A percentile compares a stretch with the other conserved stretches of the same genome.
phyloP scores from a whole-genome alignment of 2,797 vertebrate species.

The Decapterus maruadsi region DNA sequence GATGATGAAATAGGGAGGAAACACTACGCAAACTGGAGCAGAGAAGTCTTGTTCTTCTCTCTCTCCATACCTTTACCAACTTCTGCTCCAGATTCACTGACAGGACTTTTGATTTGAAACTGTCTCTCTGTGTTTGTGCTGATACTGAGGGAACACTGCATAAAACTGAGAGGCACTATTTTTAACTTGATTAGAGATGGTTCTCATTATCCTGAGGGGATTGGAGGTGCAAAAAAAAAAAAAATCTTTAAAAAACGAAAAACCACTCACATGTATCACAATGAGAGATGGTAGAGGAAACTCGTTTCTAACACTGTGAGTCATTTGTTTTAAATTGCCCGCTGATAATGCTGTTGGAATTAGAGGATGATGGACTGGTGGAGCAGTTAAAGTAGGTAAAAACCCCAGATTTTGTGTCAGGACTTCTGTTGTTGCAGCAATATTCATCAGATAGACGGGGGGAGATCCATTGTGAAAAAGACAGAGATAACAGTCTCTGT shows the following conservation, averaged over 20 bases:
- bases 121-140: conserved; percentile 23
- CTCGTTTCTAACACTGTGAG: not conserved
- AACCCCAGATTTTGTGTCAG: not conserved
- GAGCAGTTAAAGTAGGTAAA: not conserved
- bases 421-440: not conserved
- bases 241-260: not conserved
- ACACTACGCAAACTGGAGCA: conserved; percentile 50
- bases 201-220: not conserved
- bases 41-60: not conserved
- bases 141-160: conserved; percentile 25
- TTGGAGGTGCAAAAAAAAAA: not conserved
- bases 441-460: not conserved
- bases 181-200: conserved; percentile 27
- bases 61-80: conserved; percentile 50
- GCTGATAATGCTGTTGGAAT: not conserved
- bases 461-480: not conserved
- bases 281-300: conserved; percentile 9
- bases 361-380: not conserved
- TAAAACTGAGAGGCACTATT: conserved; percentile 21
- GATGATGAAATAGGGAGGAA: conserved; percentile 79
- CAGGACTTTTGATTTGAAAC: conserved; percentile 33
- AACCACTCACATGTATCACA: not conserved
- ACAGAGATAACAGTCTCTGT: not conserved
- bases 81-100: conserved; percentile 43
- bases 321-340: not conserved